Evolutionary conservation across 2,888 invertebrate species (phyloP).

Genomic region (Griposia aprilina): DNA sequence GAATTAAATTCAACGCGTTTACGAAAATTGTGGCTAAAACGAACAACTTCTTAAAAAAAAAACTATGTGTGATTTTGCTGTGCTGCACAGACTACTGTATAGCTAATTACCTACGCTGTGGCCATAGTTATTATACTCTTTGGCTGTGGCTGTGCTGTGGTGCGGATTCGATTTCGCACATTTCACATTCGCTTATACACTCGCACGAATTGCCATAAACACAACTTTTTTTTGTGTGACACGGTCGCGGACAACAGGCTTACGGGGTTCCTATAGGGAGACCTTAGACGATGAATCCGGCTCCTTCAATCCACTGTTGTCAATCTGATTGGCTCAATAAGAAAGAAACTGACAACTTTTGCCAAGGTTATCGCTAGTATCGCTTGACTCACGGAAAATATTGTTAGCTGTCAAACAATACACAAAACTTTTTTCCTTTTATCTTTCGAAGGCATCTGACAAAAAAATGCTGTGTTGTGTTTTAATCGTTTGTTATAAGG

Average conservation of each 20-base stretch:
- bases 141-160: too few species aligned
- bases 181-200: not conserved
- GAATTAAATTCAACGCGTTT: slow-evolving; percentile 5
- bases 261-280: not conserved
- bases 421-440: too few species aligned
- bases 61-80: slow-evolving; percentile 1
- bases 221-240: slow-evolving; percentile 7
- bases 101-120: too few species aligned
- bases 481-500: not conserved
- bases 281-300: not conserved
- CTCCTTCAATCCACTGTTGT: not conserved
- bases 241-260: too few species aligned
- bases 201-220: slow-evolving; percentile 16
- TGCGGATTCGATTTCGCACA: too few species aligned
- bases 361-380: not conserved
- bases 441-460: not conserved
- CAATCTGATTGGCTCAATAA: not conserved
- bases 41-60: slow-evolving; percentile 22
- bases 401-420: not conserved
- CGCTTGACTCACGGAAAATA: not conserved
- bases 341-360: not conserved
- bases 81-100: not conserved
- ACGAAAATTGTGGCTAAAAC: not conserved
- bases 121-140: not conserved
- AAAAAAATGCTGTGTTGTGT: not conserved